Evolutionary conservation across 2,888 invertebrate genomes (phyloP), one percentile per base, ranked within the genome.

Genomic region (Pinctada fucata): DNA sequence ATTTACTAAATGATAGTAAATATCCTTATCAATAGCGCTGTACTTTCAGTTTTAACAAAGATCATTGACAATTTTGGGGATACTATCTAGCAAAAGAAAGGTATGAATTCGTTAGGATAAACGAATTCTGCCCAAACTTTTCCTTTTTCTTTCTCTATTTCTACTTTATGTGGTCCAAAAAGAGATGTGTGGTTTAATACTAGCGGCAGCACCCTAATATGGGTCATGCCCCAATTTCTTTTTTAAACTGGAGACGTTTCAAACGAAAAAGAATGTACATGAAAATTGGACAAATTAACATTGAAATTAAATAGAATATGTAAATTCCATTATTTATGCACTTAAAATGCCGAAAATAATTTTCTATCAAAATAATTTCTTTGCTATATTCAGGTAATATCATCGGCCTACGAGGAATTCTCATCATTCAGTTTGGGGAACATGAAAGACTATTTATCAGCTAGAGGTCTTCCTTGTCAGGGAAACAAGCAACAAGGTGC

Each of bases 401-500:
- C 58, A 10, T 10, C 58, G 13, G 72, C 64, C n/a, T 72, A 48
- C 63, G 64, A 72, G 64, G 72, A 72, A 63, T 72, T 72, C 64
- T 13, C 72, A n/a, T 72, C 63, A 2, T 47, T 45, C 3, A 72
- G 47, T 50, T 16, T 72, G 16, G 72, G 72, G 47, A 3, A 72
- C 2, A 49, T 72, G 5, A 72, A 72, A 10, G 72, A 72, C 49
- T 72, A 47, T 49, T 48, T 63, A 48, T 64, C 72, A 16, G 47
- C 64, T 2, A 72, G 72, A 64, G 72, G 72, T 49, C 48, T 64
- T 5, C 64, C 72, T 13, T 72, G n/a, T 48, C 45, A 13, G 3
- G 72, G 72, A 6, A 72, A 48, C 64, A 72, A 72, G 31, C 72
- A 72, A 48, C 64, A 72, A 58, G 58, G 58, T 58, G 58, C 58